Conservation (phyloP, 2,797 vertebrate species). For the Remorina albescens region DNA sequence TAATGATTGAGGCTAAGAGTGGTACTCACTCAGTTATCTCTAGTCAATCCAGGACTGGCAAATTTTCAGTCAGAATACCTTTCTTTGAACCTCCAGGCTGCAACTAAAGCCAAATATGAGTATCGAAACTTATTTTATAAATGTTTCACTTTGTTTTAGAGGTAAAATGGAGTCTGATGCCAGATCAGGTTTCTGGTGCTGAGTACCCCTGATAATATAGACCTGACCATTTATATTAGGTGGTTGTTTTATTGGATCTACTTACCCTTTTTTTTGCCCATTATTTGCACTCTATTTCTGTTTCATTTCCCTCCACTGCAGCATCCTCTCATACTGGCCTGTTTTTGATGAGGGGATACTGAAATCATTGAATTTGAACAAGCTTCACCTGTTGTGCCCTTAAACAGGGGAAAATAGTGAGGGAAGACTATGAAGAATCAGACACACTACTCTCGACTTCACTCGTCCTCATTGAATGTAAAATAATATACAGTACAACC, state of each 20-base stretch:
- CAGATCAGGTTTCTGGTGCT: conserved; percentile 35
- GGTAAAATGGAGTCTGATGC: conserved; percentile 38
- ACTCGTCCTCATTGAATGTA: not conserved
- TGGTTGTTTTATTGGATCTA: conserved; percentile 15
- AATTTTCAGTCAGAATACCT: conserved; percentile 48
- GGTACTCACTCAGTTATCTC: conserved; percentile 45
- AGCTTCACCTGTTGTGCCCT: too few relatives aligned
- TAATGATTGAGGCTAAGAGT: conserved; percentile 39
- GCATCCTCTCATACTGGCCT: conserved; percentile 4
- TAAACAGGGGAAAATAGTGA: not conserved
- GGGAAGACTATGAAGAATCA: conserved; percentile 14
- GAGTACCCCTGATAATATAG: conserved; percentile 17
- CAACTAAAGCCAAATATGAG: conserved; percentile 45
- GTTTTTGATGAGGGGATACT: conserved; percentile 19
- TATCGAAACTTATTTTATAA: conserved; percentile 57
- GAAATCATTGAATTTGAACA: conserved; percentile 38
- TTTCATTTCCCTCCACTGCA: not conserved
- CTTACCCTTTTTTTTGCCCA: not conserved
- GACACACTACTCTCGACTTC: not conserved
- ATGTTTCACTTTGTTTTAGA: conserved; percentile 50
- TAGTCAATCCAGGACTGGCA: conserved; percentile 54
- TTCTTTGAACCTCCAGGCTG: conserved; percentile 54
- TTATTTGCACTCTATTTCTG: not conserved
- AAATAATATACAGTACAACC: too few relatives aligned
- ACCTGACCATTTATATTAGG: conserved; percentile 16